Evolutionary conservation across 1,140 invertebrate species (phyloP).

Genomic region (Pararge aegeria): DNA sequence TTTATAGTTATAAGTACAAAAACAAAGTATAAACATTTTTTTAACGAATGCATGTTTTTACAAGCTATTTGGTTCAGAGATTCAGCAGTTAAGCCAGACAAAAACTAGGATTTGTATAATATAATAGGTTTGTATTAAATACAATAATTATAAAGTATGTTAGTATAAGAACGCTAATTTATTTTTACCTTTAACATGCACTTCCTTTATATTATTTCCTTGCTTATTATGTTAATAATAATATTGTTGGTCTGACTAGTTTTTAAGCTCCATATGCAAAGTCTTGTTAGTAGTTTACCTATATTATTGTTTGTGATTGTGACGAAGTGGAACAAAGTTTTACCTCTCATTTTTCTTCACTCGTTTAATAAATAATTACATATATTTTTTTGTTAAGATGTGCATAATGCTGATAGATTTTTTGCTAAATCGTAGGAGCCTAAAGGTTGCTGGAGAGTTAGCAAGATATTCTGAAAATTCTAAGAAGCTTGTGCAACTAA

Average conservation of each 20-base stretch:
- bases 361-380: no score
- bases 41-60: no score
- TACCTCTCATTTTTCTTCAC: no score
- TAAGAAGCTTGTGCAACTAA: no score
- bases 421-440: no score
- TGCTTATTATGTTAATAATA: not conserved
- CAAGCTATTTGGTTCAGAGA: not conserved
- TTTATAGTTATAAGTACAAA: no score
- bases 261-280: not conserved
- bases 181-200: conserved; percentile 6
- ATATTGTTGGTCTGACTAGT: not conserved
- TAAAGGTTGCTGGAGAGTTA: no score
- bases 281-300: not conserved
- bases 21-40: no score
- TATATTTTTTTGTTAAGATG: no score
- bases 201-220: conserved; percentile 3
- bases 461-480: no score
- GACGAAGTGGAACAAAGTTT: no score
- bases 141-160: not conserved
- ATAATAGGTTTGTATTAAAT: not conserved
- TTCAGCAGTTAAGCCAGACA: not conserved
- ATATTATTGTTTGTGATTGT: not conserved
- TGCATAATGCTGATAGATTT: no score
- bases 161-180: conserved; percentile 6
- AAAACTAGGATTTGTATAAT: not conserved